Base-by-base conservation (phyloP, 2,113 vertebrate genomes). In the Xiphophorus maculatus region DNA sequence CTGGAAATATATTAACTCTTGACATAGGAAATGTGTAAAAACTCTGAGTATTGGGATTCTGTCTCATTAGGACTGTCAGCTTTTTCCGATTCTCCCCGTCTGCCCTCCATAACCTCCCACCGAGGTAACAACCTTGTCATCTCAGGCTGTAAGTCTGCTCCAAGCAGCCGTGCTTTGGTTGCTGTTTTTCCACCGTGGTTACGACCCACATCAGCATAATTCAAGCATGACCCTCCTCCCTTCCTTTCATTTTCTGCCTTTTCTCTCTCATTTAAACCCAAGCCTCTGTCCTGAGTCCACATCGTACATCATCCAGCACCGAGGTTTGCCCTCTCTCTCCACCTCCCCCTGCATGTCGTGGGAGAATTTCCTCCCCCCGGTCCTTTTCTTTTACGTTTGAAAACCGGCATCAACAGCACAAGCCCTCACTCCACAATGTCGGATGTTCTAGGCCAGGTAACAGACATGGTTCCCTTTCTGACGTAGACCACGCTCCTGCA, bases 171-270 rank as follows among this genome's bases (percentile, higher is more conserved):
- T 42, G 83, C 77, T 75, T 85, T 84, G 51, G 22, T 66, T 48
- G 77, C 87, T 79, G 64, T 65, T 80, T 87, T 87, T 81, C 74
- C 74, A 83, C 76, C 8, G 64, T 30, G 33, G 75, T 88, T 90
- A 85, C 66, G n/a, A 84, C 88, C 85, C 71, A 48, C 91, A 94
- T 94, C 93, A 93, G 91, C 93, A 94, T 94, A 93, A 94, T 93
- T 94, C 89, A 94, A 93, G 84, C 92, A 92, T 89, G 87, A 91
- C 87, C 84, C 88, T 84, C 89, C 82, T 79, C 89, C 92, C 84
- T 37, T 81, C 86, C 74, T 91, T 88, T 88, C 87, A 90, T 91
- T 91, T 92, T 88, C 82, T 86, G 81, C 87, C 84, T 86, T 86
- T 86, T 87, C 88, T 87, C 85, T 81, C 65, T 73, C 13, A 77